Percentiles rank a stretch among this genome's conserved stretches.
Evolutionary conservation across 2,797 vertebrate species (phyloP).

Genomic region (Chloroceryle amazona): DNA sequence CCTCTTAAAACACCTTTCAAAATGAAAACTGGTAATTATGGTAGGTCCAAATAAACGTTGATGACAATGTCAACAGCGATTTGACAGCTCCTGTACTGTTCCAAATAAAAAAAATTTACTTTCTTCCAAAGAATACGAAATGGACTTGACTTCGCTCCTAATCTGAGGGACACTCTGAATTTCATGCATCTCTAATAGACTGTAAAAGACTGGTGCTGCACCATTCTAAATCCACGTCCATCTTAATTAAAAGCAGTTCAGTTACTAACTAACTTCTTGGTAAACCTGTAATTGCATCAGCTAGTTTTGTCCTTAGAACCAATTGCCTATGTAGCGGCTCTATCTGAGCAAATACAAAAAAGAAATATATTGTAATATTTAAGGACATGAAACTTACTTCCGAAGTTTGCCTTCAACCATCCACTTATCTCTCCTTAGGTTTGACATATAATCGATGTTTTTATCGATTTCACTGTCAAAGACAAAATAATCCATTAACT

Average conservation of each 20-base stretch:
- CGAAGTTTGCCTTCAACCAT: constrained; percentile 94
- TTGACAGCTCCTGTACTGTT: constrained; percentile 33
- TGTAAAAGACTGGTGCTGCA: not conserved
- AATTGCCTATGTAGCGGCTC: not conserved
- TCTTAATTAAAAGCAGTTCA: constrained; percentile 34
- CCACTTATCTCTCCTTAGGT: constrained; percentile 95
- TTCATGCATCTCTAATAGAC: not conserved
- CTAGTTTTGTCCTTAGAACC: constrained; percentile 13
- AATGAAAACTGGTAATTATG: not conserved
- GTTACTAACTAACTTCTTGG: not conserved
- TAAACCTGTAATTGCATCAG: not conserved
- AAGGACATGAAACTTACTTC: constrained; percentile 89
- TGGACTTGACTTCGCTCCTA: not conserved
- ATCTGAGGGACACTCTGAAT: constrained; percentile 10
- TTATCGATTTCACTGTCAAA: constrained; percentile 96
- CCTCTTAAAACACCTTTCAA: not conserved
- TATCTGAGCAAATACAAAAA: constrained; percentile 13
- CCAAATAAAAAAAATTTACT: not conserved
- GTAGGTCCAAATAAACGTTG: constrained; percentile 10
- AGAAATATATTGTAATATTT: not conserved
- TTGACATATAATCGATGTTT: constrained; percentile 97
- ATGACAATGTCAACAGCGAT: not conserved
- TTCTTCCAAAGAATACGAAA: constrained; percentile 41
- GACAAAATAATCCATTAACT: constrained; percentile 60
- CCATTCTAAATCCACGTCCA: constrained; percentile 36